Evolutionary conservation across 2,888 invertebrate species (phyloP).

Genomic region (Hypselothyrea guttata): DNA sequence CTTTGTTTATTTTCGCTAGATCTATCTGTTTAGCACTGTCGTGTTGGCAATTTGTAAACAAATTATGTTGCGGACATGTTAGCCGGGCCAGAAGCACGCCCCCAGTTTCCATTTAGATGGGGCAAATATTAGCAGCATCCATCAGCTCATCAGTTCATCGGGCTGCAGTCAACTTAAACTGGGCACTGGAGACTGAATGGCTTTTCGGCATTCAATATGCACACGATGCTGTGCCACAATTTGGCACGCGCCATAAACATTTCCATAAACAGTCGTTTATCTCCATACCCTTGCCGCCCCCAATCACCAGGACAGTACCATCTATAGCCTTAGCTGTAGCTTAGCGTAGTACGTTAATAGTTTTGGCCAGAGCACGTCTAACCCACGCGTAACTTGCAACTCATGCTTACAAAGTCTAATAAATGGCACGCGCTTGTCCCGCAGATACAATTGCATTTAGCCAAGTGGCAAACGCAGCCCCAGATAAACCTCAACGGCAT

Average conservation of each 20-base stretch:
- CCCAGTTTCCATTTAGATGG: constrained; percentile 24
- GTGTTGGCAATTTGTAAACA: constrained; percentile 62
- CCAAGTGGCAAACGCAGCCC: background rate
- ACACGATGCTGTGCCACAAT: constrained; percentile 21
- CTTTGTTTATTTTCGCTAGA: constrained; percentile 56
- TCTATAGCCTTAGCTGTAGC: constrained; percentile 8
- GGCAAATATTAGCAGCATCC: constrained; percentile 9
- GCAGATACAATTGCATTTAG: no score
- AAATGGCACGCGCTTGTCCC: constrained; percentile 45
- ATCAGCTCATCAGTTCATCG: constrained; percentile 9
- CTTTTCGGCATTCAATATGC: constrained; percentile 2
- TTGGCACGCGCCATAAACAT: constrained; percentile 37
- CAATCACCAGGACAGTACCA: background rate
- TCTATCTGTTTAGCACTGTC: constrained; percentile 64
- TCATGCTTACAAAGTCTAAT: constrained; percentile 44
- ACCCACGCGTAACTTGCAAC: constrained; percentile 25
- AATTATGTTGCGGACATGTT: constrained; percentile 37
- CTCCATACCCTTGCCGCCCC: background rate
- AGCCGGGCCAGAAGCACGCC: constrained; percentile 21
- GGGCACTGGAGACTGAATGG: background rate
- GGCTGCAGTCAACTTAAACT: constrained; percentile 10
- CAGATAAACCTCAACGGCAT: background rate
- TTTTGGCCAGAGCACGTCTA: constrained; percentile 42
- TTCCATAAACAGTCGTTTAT: constrained; percentile 21
- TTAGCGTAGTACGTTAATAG: constrained; percentile 43